Base-by-base conservation (phyloP, 2,888 invertebrate genomes). In the Plemyria rubiginata region DNA sequence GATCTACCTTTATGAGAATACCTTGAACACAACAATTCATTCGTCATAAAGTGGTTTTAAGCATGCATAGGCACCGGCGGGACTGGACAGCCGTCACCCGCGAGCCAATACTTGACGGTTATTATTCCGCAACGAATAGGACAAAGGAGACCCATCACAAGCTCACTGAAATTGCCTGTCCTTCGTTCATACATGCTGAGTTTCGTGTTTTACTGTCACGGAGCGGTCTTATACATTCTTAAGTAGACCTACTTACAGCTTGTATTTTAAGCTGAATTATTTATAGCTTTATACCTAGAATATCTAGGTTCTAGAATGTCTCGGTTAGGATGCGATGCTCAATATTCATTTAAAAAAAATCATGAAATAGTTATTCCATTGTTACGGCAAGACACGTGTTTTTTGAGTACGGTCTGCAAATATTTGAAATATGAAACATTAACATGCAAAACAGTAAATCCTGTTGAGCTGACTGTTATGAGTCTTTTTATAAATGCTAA, bases 141-240 rank as follows among this genome's bases (percentile, higher is more conserved):
- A 64, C 56, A 60, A 64, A 56, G 32, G 64, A 50, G 60, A 57
- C 64, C 64, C 53, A 64, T 64, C 60, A 38, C 60, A 57, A 64
- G 22, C 60, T 53, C 54, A 50, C 15, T 55, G 36, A 60, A 49
- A 64, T 60, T 60, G 50, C 54, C 62, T 46, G 54, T 54, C 53
- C 60, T 57, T 56, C 60, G 45, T 43, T 28, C 53, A 49, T 60
- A 60, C 46, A 54, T 52, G 54, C 58, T 46, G 48, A 56, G 13
- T 56, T 55, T 58, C 58, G 50, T 51, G 56, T 64, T 60, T 60
- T 60, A 58, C 60, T 64, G 55, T 55, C 40, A 32, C 38, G 28
- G 51, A 46, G 40, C 28, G 50, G 15, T 50, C 50, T n/a, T 50
- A 32, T 56, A 57, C 22, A 55, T 55, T 48, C 22, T 38, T 55